Base-by-base conservation (phyloP, 2,888 invertebrate genomes). In the Hirtodrosophila histrioides region DNA sequence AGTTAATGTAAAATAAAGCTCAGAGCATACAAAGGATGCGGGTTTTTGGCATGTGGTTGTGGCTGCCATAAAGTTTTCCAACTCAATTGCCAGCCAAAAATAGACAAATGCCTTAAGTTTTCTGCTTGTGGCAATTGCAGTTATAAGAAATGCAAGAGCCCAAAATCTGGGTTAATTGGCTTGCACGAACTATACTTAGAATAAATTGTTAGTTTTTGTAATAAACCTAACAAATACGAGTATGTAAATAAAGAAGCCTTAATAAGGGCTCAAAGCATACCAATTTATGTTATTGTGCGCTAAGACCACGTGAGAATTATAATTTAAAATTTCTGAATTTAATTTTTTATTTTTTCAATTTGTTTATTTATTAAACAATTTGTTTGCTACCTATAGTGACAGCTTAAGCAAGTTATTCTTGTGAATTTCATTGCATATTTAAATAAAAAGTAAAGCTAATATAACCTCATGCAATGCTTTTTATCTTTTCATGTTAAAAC, bases 1-100 rank as follows among this genome's bases (percentile, higher is more conserved):
- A 48, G 54, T 70, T 66, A 48, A 70, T 61, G 63, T 61, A 33
- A 54, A 67, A 41, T 56, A 66, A 31, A 61, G 45, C 54, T 37
- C 17, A 56, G 4, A 56, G 45, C 33, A 43, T 49, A 41, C 33
- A 48, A 54, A 41, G 45, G 40, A 43, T 40, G 41, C 51, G 39
- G 31, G 7, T 17, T 17, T 31, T 31, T 9, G 48, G 29, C 36
- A 49, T 68, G 62, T 35, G 74, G 63, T 53, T 29, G 35, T 37
- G 56, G 8, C 51, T 49, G 36, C 51, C 43, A 67, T 51, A 44
- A 71, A 73, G 37, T 61, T 73, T 57, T 40, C 40, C 12, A 41
- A 53, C 45, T 53, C 64, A 71, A 71, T 68, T 73, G 53, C 45
- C 46, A 57, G 40, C 54, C 57, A 41, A 39, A 53, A 39, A 17